Conservation (phyloP, 2,113 vertebrate genomes). For the Crypturellus undulatus region DNA sequence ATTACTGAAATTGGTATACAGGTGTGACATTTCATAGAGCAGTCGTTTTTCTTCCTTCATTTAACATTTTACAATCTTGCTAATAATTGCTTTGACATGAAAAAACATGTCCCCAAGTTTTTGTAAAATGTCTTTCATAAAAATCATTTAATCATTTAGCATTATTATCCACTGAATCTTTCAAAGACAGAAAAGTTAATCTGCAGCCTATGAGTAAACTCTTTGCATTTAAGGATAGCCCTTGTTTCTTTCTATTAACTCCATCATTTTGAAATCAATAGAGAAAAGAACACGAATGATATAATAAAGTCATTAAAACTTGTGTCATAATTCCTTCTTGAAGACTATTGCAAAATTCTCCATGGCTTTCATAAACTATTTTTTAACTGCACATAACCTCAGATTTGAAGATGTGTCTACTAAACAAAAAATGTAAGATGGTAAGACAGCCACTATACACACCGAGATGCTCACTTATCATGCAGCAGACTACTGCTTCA, state of each 20-base stretch:
- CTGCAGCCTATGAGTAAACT: background rate
- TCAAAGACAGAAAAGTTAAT: background rate
- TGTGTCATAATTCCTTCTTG: background rate
- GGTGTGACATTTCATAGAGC: conserved; percentile 40
- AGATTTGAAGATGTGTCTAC: background rate
- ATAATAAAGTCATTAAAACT: conserved; percentile 21
- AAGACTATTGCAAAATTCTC: background rate
- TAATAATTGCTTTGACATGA: conserved; percentile 59
- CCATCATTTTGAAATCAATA: conserved; percentile 30
- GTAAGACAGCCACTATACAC: background rate
- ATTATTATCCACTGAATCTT: background rate
- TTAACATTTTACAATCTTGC: conserved; percentile 23
- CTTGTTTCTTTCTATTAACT: conserved; percentile 24
- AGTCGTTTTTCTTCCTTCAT: background rate
- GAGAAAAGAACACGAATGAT: background rate
- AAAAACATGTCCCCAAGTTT: conserved; percentile 52
- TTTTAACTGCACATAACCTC: background rate
- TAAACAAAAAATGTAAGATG: background rate
- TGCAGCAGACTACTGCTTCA: background rate
- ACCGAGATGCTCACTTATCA: background rate
- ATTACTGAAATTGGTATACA: conserved; percentile 16
- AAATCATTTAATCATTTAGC: conserved; percentile 30
- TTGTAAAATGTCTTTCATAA: conserved; percentile 30
- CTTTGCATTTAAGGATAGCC: background rate
- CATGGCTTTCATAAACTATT: background rate